Conservation (phyloP, 1,140 invertebrate genomes). For the Drosophila auraria region DNA sequence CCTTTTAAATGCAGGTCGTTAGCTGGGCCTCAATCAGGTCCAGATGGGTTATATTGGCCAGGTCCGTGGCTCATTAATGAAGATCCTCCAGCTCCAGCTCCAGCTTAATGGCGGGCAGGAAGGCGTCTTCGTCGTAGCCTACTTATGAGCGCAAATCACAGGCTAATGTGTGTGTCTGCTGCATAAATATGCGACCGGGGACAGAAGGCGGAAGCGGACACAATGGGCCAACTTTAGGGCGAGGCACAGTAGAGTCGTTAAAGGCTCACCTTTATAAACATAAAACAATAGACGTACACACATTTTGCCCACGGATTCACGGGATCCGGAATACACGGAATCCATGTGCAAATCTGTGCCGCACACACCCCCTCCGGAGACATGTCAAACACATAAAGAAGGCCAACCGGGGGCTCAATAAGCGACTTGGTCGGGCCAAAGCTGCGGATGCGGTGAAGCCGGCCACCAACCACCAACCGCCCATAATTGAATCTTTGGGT, state of each 20-base stretch:
- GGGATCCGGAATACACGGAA: conserved; percentile 14
- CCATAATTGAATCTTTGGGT: conserved; percentile 77
- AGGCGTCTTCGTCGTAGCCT: conserved; percentile 42
- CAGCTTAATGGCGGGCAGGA: conserved; percentile 8
- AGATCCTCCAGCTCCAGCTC: not conserved
- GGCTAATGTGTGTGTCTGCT: conserved; percentile 35
- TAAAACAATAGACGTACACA: conserved; percentile 57
- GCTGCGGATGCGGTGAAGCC: conserved; percentile 44
- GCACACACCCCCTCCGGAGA: conserved; percentile 27
- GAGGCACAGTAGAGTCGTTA: conserved; percentile 54
- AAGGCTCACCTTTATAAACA: conserved; percentile 64
- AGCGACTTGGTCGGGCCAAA: conserved; percentile 29
- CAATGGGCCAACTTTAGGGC: conserved; percentile 60
- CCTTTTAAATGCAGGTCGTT: conserved; percentile 50
- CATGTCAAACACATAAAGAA: conserved; percentile 64
- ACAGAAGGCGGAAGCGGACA: conserved; percentile 55
- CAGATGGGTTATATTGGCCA: conserved; percentile 36
- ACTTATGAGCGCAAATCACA: conserved; percentile 53
- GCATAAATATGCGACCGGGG: conserved; percentile 28
- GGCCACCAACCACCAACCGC: conserved; percentile 32
- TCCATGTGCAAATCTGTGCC: conserved; percentile 28
- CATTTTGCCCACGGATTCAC: conserved; percentile 41
- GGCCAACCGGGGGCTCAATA: conserved; percentile 53
- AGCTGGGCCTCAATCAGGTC: conserved; percentile 32
- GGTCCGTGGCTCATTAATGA: conserved; percentile 28